phyloP scores from a whole-genome alignment of 2,797 vertebrate species.

The Prunella strophiata region DNA sequence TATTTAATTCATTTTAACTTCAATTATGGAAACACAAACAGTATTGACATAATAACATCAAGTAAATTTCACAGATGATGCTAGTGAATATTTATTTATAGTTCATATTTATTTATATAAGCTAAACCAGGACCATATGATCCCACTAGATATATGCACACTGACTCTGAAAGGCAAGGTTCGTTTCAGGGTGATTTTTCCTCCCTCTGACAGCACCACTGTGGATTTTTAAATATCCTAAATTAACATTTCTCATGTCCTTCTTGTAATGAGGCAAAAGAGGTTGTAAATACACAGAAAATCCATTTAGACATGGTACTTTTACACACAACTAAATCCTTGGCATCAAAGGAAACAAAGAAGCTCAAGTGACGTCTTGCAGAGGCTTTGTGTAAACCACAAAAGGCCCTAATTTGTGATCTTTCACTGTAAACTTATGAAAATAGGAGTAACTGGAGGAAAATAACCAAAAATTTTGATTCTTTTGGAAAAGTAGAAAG shows the following conservation, averaged over 20 bases:
- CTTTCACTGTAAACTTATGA: background rate
- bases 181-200: background rate
- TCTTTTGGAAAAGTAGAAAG: background rate
- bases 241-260: background rate
- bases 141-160: background rate
- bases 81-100: constrained; percentile 9
- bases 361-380: background rate
- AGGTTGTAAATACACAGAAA: background rate
- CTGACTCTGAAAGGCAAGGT: background rate
- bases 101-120: constrained; percentile 1
- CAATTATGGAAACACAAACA: constrained; percentile 12
- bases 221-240: background rate
- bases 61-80: background rate
- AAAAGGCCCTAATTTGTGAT: background rate
- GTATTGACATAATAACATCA: constrained; percentile 11
- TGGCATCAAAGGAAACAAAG: background rate
- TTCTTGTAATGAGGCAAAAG: background rate
- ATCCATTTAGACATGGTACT: background rate
- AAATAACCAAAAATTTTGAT: background rate
- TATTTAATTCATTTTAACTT: background rate
- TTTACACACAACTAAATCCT: background rate
- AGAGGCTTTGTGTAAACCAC: background rate
- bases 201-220: background rate
- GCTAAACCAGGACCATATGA: background rate
- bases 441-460: background rate